phyloP scores from a whole-genome alignment of 2,888 invertebrate species.

The Patella pellucida region DNA sequence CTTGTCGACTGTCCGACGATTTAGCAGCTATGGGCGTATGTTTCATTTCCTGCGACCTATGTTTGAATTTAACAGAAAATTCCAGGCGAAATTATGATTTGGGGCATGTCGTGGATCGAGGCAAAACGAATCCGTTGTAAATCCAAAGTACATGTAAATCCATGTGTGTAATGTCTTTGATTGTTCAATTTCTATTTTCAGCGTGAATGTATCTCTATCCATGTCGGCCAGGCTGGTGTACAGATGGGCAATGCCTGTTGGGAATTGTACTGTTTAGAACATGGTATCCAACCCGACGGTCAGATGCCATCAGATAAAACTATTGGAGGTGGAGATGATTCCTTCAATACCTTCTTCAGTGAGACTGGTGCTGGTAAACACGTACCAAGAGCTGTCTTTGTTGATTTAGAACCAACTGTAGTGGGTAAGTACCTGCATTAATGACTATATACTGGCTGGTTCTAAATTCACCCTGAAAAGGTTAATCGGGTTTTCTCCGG shows the following conservation, averaged over 20 bases:
- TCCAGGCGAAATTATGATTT: too few relatives aligned
- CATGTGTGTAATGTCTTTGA: too few relatives aligned
- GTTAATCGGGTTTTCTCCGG: too few relatives aligned
- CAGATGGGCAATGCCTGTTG: constrained; percentile 11
- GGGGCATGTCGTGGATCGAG: too few relatives aligned
- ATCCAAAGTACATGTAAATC: too few relatives aligned
- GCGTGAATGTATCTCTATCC: constrained; percentile 10
- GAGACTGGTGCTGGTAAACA: constrained; percentile 1
- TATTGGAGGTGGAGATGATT: constrained; percentile 5
- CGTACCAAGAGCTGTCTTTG: constrained; percentile 11
- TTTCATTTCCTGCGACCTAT: too few relatives aligned
- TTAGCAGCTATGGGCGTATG: too few relatives aligned
- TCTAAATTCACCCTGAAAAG: too few relatives aligned
- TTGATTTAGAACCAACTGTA: constrained; percentile 8
- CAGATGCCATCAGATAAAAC: constrained; percentile 9
- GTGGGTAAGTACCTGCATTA: not conserved
- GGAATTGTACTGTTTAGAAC: constrained; percentile 9
- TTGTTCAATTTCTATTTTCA: not conserved
- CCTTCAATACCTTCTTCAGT: not conserved
- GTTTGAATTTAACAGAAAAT: too few relatives aligned
- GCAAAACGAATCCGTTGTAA: too few relatives aligned
- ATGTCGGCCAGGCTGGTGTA: not conserved
- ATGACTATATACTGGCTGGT: not conserved
- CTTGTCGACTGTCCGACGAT: too few relatives aligned
- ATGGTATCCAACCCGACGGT: constrained; percentile 6